Evolutionary conservation across 2,113 vertebrate genomes (phyloP).

Genomic region (Rhombomys opimus): DNA sequence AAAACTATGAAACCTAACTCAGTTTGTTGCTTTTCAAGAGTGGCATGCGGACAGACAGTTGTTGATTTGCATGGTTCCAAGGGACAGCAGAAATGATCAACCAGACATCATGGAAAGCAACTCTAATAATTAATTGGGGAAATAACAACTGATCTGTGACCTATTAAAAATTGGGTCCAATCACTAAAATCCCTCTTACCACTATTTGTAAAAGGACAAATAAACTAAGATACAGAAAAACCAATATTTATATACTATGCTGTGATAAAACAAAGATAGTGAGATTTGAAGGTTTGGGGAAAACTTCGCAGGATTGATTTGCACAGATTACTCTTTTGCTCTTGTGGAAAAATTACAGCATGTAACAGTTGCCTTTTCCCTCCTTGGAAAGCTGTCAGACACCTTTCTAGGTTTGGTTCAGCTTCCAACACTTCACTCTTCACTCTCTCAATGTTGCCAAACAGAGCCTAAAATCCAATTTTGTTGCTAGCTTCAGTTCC

Average conservation of each 20-base stretch:
- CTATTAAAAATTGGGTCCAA: background rate
- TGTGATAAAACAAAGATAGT: background rate
- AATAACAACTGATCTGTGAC: background rate
- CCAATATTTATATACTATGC: background rate
- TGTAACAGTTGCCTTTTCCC: background rate
- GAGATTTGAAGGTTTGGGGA: conserved; percentile 2
- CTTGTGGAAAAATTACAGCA: background rate
- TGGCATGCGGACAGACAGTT: background rate
- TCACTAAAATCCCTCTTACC: background rate
- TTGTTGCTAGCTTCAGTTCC: background rate
- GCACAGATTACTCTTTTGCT: background rate
- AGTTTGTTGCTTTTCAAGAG: background rate
- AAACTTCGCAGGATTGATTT: background rate
- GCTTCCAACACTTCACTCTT: background rate
- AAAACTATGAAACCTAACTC: background rate
- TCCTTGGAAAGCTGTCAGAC: background rate
- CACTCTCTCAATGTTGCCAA: background rate
- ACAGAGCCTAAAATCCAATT: background rate
- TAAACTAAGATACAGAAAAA: background rate
- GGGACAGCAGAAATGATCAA: background rate
- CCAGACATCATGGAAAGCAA: background rate
- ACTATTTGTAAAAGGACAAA: background rate
- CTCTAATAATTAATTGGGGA: background rate
- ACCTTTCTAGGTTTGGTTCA: background rate
- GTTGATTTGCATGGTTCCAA: background rate